A percentile compares a stretch with the other conserved stretches of the same genome.
Conservation (phyloP, 2,888 invertebrate genomes). For the Melanchra persicariae region DNA sequence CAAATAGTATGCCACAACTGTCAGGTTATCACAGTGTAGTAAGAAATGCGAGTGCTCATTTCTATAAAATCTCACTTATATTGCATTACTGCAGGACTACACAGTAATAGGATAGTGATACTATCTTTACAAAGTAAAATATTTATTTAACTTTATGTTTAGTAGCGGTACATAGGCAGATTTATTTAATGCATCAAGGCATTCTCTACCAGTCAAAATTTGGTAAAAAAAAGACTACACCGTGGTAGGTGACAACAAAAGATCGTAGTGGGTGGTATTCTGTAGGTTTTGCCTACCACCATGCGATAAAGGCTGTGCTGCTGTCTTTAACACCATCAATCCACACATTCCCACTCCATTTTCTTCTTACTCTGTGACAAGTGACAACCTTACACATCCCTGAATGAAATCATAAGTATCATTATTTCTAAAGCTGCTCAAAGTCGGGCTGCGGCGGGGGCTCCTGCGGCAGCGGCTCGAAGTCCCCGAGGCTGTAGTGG, state of each 20-base stretch:
- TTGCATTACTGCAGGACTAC: background rate
- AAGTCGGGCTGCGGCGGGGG: slow-evolving; percentile 89
- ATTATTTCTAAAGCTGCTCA: slow-evolving; percentile 82
- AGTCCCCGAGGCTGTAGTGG: slow-evolving; percentile 87
- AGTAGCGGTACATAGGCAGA: no score
- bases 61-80: background rate
- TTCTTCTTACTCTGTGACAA: background rate
- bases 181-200: no score
- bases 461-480: slow-evolving; percentile 88
- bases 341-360: background rate
- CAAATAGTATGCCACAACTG: slow-evolving; percentile 3
- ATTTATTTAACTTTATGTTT: background rate
- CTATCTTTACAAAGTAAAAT: background rate
- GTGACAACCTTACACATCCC: background rate
- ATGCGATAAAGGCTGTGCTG: background rate
- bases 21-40: background rate
- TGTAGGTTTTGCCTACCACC: background rate
- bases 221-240: no score
- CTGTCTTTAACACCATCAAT: background rate
- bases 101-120: background rate
- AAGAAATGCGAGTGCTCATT: background rate
- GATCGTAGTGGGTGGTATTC: background rate
- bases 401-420: background rate
- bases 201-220: no score
- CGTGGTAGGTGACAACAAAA: no score